Conservation (phyloP, 2,113 vertebrate species). For the Microcebus tavaratra region DNA sequence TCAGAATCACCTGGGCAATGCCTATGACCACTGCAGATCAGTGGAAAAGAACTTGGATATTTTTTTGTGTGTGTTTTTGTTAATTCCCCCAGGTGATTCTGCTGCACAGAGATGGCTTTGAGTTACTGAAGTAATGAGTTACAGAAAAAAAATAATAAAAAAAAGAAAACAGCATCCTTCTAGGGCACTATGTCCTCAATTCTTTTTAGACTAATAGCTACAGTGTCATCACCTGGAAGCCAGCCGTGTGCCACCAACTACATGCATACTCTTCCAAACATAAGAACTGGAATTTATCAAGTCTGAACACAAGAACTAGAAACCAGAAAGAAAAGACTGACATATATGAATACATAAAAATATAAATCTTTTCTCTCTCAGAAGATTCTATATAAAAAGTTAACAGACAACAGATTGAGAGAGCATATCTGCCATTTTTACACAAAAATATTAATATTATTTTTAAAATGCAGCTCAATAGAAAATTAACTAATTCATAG, state of each 20-base stretch:
- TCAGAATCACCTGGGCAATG: background rate
- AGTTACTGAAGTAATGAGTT: background rate
- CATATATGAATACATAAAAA: background rate
- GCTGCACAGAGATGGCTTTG: background rate
- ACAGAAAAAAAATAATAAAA: no score
- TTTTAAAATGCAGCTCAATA: background rate
- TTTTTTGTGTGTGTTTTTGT: background rate
- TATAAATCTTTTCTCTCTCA: background rate
- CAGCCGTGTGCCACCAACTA: background rate
- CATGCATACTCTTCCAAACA: background rate
- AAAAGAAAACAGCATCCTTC: background rate
- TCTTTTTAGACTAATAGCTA: background rate
- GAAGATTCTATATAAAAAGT: background rate
- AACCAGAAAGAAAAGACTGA: background rate
- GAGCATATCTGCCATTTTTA: background rate
- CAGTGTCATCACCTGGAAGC: background rate
- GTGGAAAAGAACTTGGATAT: background rate
- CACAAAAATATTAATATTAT: background rate
- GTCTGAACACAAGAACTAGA: background rate
- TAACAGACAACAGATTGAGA: background rate
- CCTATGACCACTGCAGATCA: background rate
- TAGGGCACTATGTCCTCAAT: rapidly evolving
- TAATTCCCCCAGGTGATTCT: constrained; percentile 68
- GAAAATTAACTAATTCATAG: background rate
- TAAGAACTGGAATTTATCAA: background rate